These are phyloP conservation scores for Trogon melanurus DNA, from an alignment of 2,113 vertebrate species.

Conservation along the genomic window DNA sequence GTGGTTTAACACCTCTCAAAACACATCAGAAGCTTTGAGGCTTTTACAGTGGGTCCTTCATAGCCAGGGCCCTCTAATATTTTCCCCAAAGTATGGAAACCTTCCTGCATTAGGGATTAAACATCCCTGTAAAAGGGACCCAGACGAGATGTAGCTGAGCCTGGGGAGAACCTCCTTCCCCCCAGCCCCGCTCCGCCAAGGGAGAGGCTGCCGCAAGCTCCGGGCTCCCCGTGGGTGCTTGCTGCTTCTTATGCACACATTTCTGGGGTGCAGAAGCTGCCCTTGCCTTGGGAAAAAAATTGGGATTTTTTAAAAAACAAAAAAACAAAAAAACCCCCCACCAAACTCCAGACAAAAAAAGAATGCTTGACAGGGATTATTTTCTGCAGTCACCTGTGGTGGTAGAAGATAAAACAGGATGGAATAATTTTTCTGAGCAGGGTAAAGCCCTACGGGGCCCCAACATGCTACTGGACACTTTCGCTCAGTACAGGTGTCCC, in stretches of 20 bases:
- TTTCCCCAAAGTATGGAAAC: background rate
- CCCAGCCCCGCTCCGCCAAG: rapidly evolving
- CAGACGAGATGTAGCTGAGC: background rate
- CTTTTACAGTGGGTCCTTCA: background rate
- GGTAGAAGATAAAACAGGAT: background rate
- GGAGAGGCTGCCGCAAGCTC: background rate
- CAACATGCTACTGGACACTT: background rate
- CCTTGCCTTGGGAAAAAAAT: background rate
- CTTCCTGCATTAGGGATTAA: background rate
- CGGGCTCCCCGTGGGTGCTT: background rate
- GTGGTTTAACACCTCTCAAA: background rate
- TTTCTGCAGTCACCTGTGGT: slow-evolving; percentile 3
- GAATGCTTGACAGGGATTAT: rapidly evolving
- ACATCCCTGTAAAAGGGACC: background rate
- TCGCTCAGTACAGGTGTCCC: background rate
- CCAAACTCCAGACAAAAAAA: background rate
- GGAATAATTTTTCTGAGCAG: background rate
- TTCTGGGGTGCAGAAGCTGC: background rate
- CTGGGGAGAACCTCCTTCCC: background rate
- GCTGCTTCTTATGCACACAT: background rate
- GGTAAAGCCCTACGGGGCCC: background rate
- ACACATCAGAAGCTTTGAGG: background rate
- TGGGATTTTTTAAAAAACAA: background rate
- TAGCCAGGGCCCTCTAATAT: background rate
- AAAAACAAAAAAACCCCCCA: background rate